Percentiles rank a stretch among this genome's conserved stretches.
Conservation (phyloP, 2,888 invertebrate species). For the Ornithoptera priamus region DNA sequence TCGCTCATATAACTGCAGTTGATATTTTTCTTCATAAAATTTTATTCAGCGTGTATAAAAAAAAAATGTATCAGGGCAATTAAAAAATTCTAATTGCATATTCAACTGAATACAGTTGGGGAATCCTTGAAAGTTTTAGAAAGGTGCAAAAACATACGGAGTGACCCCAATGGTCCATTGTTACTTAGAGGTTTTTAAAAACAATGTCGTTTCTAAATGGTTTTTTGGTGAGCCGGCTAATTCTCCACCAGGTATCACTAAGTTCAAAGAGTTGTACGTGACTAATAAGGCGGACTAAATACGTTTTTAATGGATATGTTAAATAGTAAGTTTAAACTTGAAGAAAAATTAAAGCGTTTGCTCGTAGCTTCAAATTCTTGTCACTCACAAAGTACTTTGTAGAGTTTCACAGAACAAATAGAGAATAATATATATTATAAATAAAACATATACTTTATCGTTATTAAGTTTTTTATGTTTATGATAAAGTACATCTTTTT, state of each 20-base stretch:
- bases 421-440: no score
- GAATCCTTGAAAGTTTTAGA: constrained; percentile 23
- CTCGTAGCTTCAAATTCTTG: no score
- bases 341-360: background rate
- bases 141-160: constrained; percentile 7
- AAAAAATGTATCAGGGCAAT: background rate
- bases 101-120: constrained; percentile 3
- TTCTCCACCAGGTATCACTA: background rate
- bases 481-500: no score
- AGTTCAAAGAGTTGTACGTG: background rate
- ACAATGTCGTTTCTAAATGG: constrained; percentile 2
- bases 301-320: background rate
- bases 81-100: background rate
- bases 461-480: no score
- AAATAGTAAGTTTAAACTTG: background rate
- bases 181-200: background rate
- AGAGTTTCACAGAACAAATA: no score
- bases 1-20: background rate
- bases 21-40: background rate
- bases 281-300: background rate
- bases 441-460: no score
- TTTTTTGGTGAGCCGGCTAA: background rate
- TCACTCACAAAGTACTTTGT: no score
- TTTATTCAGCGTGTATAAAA: background rate
- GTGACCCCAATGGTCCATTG: constrained; percentile 3